Evolutionary conservation across 2,797 vertebrate genomes (phyloP).

Genomic region (Acropternis orthonyx): DNA sequence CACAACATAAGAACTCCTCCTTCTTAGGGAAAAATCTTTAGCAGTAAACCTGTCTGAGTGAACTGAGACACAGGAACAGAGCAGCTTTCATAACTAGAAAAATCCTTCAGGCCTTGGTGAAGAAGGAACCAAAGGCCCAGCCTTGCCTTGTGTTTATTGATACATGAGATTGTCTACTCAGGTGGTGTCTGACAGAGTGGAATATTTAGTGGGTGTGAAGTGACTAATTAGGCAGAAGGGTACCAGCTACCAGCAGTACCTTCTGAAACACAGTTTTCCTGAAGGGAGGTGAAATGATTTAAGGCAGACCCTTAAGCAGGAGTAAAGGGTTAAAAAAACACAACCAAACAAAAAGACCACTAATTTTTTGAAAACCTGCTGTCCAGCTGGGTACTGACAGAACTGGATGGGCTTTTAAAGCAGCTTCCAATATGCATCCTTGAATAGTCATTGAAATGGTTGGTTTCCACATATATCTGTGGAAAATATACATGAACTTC

Average conservation of each 20-base stretch:
- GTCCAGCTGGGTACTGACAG: not conserved
- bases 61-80: not conserved
- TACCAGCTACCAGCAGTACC: not conserved
- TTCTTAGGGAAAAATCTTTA: not conserved
- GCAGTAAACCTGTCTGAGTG: not conserved
- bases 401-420: not conserved
- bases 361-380: not conserved
- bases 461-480: not conserved
- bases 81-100: not conserved
- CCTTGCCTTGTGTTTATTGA: not conserved
- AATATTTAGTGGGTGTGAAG: not conserved
- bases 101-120: not conserved
- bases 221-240: not conserved
- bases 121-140: not conserved
- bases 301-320: rapidly evolving
- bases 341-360: not conserved
- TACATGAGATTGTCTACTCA: rapidly evolving
- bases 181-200: rapidly evolving
- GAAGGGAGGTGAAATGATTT: not conserved
- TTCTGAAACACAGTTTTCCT: not conserved
- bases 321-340: not conserved
- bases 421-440: not conserved
- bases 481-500: not conserved
- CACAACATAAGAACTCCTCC: not conserved
- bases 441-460: not conserved